Conservation (phyloP, 2,113 vertebrate species). For the Etia nguti region DNA sequence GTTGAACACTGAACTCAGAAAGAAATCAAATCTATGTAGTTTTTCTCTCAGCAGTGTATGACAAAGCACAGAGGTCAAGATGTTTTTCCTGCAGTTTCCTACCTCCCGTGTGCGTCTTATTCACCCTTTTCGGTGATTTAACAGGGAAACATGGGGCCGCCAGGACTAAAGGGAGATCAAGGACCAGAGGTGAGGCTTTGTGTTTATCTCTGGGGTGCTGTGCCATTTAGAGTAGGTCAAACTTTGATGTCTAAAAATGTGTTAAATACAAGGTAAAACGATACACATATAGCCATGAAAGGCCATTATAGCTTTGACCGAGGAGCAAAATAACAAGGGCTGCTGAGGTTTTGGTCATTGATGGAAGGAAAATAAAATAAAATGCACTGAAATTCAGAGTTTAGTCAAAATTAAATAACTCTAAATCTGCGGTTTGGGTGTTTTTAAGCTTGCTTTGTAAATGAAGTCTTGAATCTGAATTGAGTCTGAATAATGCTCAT, state of each 20-base stretch:
- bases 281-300: neutral
- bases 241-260: neutral
- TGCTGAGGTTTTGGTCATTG: neutral
- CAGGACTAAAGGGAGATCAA: slow-evolving; percentile 79
- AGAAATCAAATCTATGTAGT: neutral
- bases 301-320: neutral
- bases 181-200: slow-evolving; percentile 77
- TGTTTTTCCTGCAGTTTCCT: neutral
- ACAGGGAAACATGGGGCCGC: slow-evolving; percentile 77
- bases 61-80: neutral
- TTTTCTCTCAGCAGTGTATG: neutral
- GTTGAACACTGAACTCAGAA: neutral
- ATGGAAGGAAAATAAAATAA: neutral
- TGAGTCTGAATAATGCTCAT: neutral
- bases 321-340: neutral
- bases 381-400: neutral
- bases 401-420: neutral
- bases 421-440: neutral
- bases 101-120: neutral
- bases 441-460: neutral
- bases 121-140: slow-evolving; percentile 56
- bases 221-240: neutral
- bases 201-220: neutral
- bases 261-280: neutral
- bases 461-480: too few species aligned